These are phyloP conservation scores for Pseudochirops corinnae DNA, from an alignment of 2,797 vertebrate species.

Conservation along the genomic window DNA sequence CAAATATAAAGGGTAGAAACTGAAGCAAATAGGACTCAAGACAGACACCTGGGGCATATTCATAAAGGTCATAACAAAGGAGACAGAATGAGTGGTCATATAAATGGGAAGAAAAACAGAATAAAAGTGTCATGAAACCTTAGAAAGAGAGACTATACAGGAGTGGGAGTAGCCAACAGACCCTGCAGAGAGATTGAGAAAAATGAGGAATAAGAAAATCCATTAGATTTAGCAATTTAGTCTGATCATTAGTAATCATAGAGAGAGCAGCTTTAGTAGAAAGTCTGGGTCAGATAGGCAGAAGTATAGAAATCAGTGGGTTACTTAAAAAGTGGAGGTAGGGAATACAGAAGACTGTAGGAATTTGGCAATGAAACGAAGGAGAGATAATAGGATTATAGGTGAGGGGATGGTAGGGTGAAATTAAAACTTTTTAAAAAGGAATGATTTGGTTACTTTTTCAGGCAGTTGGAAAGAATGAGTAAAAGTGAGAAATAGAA, in stretches of 20 bases:
- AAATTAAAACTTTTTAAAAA: not conserved
- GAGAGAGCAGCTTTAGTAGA: not conserved
- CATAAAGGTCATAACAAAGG: not conserved
- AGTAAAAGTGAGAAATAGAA: too few species aligned
- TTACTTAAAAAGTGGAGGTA: too few species aligned
- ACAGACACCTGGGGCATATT: not conserved
- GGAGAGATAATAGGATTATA: too few species aligned
- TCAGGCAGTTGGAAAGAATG: too few species aligned
- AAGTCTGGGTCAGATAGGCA: not conserved
- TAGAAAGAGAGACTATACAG: not conserved
- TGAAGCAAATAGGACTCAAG: not conserved
- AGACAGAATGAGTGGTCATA: not conserved
- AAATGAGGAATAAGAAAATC: not conserved
- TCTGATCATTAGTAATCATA: not conserved
- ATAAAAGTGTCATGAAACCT: not conserved
- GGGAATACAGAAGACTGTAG: too few species aligned
- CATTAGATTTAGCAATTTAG: not conserved
- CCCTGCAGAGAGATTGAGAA: not conserved
- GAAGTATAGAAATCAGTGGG: not conserved
- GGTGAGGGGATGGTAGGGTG: not conserved
- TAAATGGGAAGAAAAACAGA: not conserved
- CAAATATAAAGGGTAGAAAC: not conserved
- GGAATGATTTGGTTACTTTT: too few species aligned
- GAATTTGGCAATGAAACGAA: too few species aligned
- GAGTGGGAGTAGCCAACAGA: not conserved